Base-by-base conservation (phyloP, 2,888 invertebrate species). In the Tillus elongatus region DNA sequence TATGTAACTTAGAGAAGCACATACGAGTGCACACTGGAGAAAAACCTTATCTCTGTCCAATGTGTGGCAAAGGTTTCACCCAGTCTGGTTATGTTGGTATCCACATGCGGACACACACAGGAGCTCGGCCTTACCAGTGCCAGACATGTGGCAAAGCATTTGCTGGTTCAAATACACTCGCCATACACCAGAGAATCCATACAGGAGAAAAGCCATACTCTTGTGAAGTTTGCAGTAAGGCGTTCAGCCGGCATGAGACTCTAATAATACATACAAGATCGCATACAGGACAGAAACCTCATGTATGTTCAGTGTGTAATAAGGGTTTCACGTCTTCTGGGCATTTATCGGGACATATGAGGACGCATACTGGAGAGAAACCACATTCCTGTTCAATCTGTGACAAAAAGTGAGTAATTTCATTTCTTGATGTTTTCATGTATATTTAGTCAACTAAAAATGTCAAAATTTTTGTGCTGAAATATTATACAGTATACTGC, bases 81-180 rank as follows among this genome's bases (percentile, higher is more conserved):
- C 68, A 68, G 46, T 67, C 67, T 2, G 67, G 68, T 31, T 67
- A 68, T 41, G 65, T 67, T 3, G 59, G 63, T 10, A 65, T 67
- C 37, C 68, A 68, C 41, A 66, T 67, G 64, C 50, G 67, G 28
- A 66, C 64, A 0, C 68, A 68, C 36, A 68, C 67, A 0, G 67
- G 67, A 2, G 67, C 60, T 40, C 53, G 61, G 9, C 68, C 68
- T 0, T 67, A 67, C 41, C 57, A 64, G 3, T 68, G 68, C 43
- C 53, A 57, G 28, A 63, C 60, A 3, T 68, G 67, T 39, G 66
- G 66, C 4, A 67, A 66, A 51, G 62, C 66, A 2, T 68, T 68
- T 45, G 65, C 67, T 2, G 64, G 66, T 15, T 65, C 64, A 1
- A 66, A 64, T 38, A 66, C 67, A 3, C 49, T 67, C 3, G 60